Evolutionary conservation across 2,113 vertebrate species (phyloP).

Genomic region (Nannobrachium achirus): DNA sequence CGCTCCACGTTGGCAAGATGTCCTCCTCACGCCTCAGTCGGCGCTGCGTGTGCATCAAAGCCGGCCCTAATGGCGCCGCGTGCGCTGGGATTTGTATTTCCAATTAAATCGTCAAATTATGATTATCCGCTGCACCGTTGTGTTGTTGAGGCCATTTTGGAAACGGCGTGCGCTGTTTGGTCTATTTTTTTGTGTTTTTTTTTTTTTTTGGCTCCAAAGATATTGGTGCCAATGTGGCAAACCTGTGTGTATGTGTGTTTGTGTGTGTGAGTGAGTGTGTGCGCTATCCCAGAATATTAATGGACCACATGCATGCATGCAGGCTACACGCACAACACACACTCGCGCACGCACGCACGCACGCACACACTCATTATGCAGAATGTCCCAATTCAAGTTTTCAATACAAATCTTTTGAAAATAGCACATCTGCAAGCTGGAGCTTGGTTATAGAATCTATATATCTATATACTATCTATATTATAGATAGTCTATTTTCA

Average conservation of each 20-base stretch:
- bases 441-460: too few relatives aligned
- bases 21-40: constrained; percentile 80
- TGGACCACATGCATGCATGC: too few relatives aligned
- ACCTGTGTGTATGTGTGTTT: constrained; percentile 56
- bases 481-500: too few relatives aligned
- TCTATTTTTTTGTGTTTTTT: constrained; percentile 43
- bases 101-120: constrained; percentile 85
- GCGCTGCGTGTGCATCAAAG: constrained; percentile 77
- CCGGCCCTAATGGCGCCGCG: constrained; percentile 71
- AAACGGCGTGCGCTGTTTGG: constrained; percentile 70
- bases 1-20: constrained; percentile 77
- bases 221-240: constrained; percentile 72
- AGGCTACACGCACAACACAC: too few relatives aligned
- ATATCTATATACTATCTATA: too few relatives aligned
- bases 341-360: constrained; percentile 47
- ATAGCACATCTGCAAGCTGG: too few relatives aligned
- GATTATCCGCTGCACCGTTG: constrained; percentile 77
- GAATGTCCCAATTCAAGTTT: not conserved
- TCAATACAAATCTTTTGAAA: too few relatives aligned
- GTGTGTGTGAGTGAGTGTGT: too few relatives aligned
- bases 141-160: constrained; percentile 75
- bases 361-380: constrained; percentile 18
- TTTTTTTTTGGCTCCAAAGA: constrained; percentile 62
- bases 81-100: constrained; percentile 83
- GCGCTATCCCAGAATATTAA: too few relatives aligned